A percentile compares a stretch with the other conserved stretches of the same genome.
Conservation (phyloP, 2,888 invertebrate species). For the Orthosia cruda region DNA sequence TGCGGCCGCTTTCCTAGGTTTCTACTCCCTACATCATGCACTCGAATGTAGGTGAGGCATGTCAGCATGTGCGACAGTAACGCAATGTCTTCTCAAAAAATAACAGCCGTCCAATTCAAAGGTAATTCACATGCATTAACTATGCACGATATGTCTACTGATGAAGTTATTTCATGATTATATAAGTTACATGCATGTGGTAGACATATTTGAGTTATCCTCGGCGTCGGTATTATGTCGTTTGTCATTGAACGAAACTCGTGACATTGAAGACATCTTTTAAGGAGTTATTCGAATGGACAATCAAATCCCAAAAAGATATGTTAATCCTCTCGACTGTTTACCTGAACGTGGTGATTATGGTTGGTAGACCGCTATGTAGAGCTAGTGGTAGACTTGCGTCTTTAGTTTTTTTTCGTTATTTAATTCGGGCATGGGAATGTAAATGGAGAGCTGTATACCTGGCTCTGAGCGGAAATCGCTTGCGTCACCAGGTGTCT, state of each 20-base stretch:
- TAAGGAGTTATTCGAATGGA: constrained; percentile 39
- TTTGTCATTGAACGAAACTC: constrained; percentile 44
- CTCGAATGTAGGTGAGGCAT: constrained; percentile 63
- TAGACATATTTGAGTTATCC: constrained; percentile 20
- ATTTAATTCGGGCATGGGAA: constrained; percentile 24
- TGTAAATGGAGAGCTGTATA: constrained; percentile 31
- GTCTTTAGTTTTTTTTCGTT: background rate
- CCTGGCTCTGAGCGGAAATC: constrained; percentile 39
- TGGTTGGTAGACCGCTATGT: constrained; percentile 18
- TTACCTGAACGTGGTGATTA: constrained; percentile 8
- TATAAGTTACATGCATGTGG: constrained; percentile 27
- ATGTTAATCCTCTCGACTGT: constrained; percentile 40
- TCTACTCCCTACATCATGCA: constrained; percentile 81
- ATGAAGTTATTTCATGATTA: constrained; percentile 18
- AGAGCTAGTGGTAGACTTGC: constrained; percentile 3
- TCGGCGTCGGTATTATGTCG: constrained; percentile 15
- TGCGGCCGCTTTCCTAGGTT: constrained; percentile 85
- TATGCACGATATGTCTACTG: constrained; percentile 12
- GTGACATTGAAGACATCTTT: constrained; percentile 54
- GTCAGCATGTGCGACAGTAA: constrained; percentile 42
- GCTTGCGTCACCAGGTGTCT: constrained; percentile 59
- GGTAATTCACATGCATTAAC: constrained; percentile 32
- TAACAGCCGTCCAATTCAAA: constrained; percentile 30
- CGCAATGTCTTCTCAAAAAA: constrained; percentile 47
- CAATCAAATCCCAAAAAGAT: constrained; percentile 36